Evolutionary conservation across 2,888 invertebrate species (phyloP), one percentile per base, ranked within the genome.

Genomic region (Seira sanloemensis): DNA sequence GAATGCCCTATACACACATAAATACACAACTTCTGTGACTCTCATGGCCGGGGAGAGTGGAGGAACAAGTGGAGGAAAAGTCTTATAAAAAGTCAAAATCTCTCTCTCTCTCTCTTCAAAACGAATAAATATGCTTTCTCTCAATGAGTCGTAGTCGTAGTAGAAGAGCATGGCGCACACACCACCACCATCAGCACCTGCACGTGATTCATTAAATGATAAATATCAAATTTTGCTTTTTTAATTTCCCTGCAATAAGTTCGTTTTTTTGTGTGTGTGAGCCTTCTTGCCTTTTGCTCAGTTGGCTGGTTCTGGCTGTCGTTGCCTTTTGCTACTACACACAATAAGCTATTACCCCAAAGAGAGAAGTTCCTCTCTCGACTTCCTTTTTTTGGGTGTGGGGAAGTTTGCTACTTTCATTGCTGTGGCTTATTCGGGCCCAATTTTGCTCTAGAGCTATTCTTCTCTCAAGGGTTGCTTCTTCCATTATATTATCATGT

Each of bases 201-300:
- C 89, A 88, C 88, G 88, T 89, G 88, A 89, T 89, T 89, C 89
- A 89, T 89, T 89, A 89, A 87, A 89, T 89, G 89, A 89, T 89
- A 89, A 88, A 86, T 84, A 89, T 89, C 88, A 87, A 88, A 89
- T 88, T 89, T 88, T 88, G 86, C 84, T 87, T 87, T 88, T 89
- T 89, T 89, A 89, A 89, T 88, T 89, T 89, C 88, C 89, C 87
- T 86, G 86, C 86, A 86, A 80, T 89, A 88, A 85, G 85, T 84
- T 88, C 86, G 85, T 85, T 85, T 46, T 23, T 67, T 25, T 78
- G n/a, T n/a, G n/a, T n/a, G n/a, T n/a, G n/a, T n/a, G n/a, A n/a
- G n/a, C 72, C 71, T n/a, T 71, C 58, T 58, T 4, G 78, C 72
- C 67, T 78, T 77, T 83, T 83, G 74, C 76, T 67, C 71, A 7